A percentile compares a stretch with the other conserved stretches of the same genome.
Conservation (phyloP, 2,113 vertebrate species). For the Platichthys stellatus region DNA sequence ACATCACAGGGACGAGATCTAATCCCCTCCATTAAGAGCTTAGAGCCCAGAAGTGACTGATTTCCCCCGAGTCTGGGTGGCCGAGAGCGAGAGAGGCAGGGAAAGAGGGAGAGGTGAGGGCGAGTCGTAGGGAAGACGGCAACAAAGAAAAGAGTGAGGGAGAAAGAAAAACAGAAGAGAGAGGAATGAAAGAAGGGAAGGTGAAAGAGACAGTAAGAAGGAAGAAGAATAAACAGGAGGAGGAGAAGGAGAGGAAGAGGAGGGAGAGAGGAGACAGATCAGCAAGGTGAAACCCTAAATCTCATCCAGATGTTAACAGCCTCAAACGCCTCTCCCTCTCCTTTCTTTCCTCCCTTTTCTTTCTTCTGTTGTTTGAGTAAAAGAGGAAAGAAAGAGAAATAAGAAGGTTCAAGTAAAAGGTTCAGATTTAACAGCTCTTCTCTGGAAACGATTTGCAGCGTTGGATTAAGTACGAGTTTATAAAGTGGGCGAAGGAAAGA, state of each 20-base stretch:
- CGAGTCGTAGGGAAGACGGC: background rate
- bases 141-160: background rate
- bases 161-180: background rate
- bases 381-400: background rate
- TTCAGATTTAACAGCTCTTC: too few relatives aligned
- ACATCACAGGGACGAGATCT: constrained; percentile 53
- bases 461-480: too few relatives aligned
- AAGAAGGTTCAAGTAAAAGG: background rate
- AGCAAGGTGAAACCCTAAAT: constrained; percentile 54
- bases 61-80: constrained; percentile 65
- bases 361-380: constrained; percentile 1
- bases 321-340: constrained; percentile 30
- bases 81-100: constrained; percentile 12
- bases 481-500: too few relatives aligned
- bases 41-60: constrained; percentile 53
- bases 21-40: constrained; percentile 73
- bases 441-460: too few relatives aligned
- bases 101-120: background rate
- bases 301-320: constrained; percentile 59
- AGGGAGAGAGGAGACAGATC: constrained; percentile 1
- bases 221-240: background rate
- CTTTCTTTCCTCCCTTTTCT: background rate
- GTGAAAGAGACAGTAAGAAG: too few relatives aligned
- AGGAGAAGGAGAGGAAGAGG: background rate
- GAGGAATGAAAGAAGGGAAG: background rate